Conservation (phyloP, 2,888 invertebrate species). For the Ceramica pisi region DNA sequence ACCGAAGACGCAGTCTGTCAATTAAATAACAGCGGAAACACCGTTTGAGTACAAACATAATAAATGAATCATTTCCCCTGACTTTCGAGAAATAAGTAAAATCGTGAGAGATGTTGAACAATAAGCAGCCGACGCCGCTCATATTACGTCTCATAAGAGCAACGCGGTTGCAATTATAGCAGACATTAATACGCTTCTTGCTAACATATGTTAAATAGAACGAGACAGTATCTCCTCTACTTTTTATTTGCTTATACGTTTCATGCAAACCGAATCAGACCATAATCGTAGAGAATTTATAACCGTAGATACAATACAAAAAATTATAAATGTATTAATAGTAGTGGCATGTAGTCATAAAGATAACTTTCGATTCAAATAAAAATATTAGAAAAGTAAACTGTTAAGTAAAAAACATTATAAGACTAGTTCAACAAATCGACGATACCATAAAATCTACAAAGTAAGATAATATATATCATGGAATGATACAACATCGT, state of each 20-base stretch:
- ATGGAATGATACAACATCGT: constrained; percentile 36
- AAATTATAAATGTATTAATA: background rate
- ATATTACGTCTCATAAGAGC: constrained; percentile 67
- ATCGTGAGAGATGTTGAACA: constrained; percentile 85
- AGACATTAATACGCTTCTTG: constrained; percentile 57
- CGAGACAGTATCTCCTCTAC: constrained; percentile 46
- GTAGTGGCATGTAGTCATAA: constrained; percentile 1
- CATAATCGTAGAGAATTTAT: constrained; percentile 7
- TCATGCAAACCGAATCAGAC: constrained; percentile 25
- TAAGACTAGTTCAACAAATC: constrained; percentile 12
- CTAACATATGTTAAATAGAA: constrained; percentile 62
- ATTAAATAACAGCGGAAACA: constrained; percentile 71
- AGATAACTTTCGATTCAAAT: constrained; percentile 20
- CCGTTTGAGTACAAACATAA: constrained; percentile 67
- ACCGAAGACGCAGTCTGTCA: constrained; percentile 62
- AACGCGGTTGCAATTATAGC: constrained; percentile 56
- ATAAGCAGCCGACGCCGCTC: constrained; percentile 71
- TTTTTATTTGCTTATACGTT: constrained; percentile 35
- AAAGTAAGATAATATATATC: constrained; percentile 32
- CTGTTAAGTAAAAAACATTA: background rate
- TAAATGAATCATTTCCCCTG: constrained; percentile 80
- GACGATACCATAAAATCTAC: constrained; percentile 21
- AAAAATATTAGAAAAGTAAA: constrained; percentile 34
- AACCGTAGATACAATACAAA: background rate
- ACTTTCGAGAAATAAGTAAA: constrained; percentile 87